Evolutionary conservation across 2,797 vertebrate species (phyloP).

Genomic region (Falco naumanni): DNA sequence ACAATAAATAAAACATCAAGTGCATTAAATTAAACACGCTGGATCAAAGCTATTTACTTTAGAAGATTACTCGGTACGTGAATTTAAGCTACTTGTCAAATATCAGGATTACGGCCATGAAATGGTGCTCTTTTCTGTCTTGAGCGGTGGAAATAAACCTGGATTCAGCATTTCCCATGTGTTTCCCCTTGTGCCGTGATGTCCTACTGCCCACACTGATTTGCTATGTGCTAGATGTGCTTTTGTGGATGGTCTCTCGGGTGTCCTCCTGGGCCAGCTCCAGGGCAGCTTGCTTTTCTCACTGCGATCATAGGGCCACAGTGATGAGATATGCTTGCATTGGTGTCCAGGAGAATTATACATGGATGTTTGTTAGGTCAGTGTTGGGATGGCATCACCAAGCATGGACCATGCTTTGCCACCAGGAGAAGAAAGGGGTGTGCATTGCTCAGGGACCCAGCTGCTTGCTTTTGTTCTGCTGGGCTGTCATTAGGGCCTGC

Average conservation of each 20-base stretch:
- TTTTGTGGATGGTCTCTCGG: neutral
- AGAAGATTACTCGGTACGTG: neutral
- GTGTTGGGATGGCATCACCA: neutral
- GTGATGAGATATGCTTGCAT: neutral
- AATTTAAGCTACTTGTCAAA: conserved; percentile 11
- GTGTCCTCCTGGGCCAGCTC: neutral
- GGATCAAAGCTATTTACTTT: neutral
- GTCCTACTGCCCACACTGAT: neutral
- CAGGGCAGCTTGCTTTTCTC: neutral
- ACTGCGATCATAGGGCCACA: accelerated
- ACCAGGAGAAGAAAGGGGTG: neutral
- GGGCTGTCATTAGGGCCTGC: neutral
- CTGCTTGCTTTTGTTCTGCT: neutral
- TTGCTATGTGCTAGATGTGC: accelerated
- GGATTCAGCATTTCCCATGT: neutral
- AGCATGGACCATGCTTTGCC: neutral
- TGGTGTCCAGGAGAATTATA: neutral
- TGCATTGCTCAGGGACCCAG: neutral
- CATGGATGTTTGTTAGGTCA: neutral
- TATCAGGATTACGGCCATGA: neutral
- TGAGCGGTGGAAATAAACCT: neutral
- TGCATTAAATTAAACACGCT: neutral
- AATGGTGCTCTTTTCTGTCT: neutral
- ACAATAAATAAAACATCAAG: neutral
- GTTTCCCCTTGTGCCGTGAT: neutral